Evolutionary conservation across 2,113 vertebrate genomes (phyloP), one percentile per base, ranked within the genome.

Genomic region (Neopipo cinnamomea): DNA sequence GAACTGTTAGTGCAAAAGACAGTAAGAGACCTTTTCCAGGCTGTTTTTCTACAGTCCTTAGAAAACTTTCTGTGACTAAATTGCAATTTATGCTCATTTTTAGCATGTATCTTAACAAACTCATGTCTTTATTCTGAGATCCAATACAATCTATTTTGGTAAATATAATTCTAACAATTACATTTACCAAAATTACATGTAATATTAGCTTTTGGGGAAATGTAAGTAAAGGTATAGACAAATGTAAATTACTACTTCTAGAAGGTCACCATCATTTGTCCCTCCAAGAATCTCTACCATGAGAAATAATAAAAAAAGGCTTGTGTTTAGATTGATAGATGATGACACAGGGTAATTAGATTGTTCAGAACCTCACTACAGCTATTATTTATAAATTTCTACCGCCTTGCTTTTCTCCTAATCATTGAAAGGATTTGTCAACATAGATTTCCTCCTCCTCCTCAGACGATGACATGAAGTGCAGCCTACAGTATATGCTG

Each of bases 341-440:
- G 55, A 91, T 96, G 94, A 75, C 94, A 93, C 11, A 4, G 67
- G 61, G 28, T 96, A 97, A 95, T 97, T 94, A 96, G 89, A 85
- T 96, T 95, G 93, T 72, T 91, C 94, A 92, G 84, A 95, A 53
- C 55, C 44, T 94, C 89, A 79, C 76, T 73, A 71, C 31, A 90
- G 66, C 53, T 94, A 76, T 96, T 94, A 95, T 96, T 97, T 92
- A 95, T 94, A 88, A 95, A 89, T 92, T 91, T 92, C 70, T 86
- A 91, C 75, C 0, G 20, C 87, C 89, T 96, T 96, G 89, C 79
- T 87, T 88, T 95, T 86, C 84, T 79, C 37, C 79, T 95, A 37
- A 93, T 91, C 90, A 92, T 16, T 93, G 89, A 88, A 97, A 96
- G 88, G 74, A 75, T 95, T 96, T 97, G 94, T 90, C 92, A 97